Percentiles rank a stretch among this genome's conserved stretches.
Evolutionary conservation across 1,140 invertebrate species (phyloP).

Genomic region (Ooceraea biroi): DNA sequence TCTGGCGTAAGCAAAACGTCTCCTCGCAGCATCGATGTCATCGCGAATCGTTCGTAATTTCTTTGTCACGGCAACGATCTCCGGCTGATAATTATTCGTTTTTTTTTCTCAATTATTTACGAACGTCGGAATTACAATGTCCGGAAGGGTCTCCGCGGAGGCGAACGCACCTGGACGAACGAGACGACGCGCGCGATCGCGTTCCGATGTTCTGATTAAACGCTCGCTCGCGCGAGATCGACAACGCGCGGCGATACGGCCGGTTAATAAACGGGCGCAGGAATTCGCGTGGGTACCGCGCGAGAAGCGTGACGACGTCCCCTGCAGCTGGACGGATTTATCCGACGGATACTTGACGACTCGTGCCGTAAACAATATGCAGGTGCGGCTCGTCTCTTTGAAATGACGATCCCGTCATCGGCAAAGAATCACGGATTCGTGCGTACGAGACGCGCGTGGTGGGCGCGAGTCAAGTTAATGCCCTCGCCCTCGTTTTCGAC

Average conservation of each 20-base stretch:
- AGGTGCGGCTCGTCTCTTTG: slow-evolving; percentile 73
- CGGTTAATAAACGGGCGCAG: slow-evolving; percentile 30
- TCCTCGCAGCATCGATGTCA: neutral
- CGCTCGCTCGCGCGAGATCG: neutral
- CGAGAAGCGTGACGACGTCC: slow-evolving; percentile 37
- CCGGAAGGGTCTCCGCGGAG: neutral
- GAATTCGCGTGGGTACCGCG: slow-evolving; percentile 71
- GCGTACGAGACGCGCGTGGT: slow-evolving; percentile 34
- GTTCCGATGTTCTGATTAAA: slow-evolving; percentile 18
- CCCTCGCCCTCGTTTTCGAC: slow-evolving; percentile 52
- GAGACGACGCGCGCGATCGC: neutral
- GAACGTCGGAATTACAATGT: slow-evolving; percentile 34
- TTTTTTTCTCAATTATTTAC: neutral
- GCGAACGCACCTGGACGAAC: slow-evolving; percentile 50
- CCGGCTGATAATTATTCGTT: neutral
- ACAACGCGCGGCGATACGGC: neutral
- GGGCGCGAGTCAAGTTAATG: slow-evolving; percentile 60
- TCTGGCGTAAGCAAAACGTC: neutral
- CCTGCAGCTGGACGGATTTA: slow-evolving; percentile 28
- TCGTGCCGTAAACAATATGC: slow-evolving; percentile 73
- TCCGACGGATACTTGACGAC: neutral
- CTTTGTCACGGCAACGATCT: neutral
- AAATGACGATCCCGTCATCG: slow-evolving; percentile 68
- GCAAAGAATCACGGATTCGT: slow-evolving; percentile 67
- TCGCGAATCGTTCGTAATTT: neutral